Evolutionary conservation across 2,113 vertebrate species (phyloP), one percentile per base, ranked within the genome.

Genomic region (Capricornis sumatraensis): DNA sequence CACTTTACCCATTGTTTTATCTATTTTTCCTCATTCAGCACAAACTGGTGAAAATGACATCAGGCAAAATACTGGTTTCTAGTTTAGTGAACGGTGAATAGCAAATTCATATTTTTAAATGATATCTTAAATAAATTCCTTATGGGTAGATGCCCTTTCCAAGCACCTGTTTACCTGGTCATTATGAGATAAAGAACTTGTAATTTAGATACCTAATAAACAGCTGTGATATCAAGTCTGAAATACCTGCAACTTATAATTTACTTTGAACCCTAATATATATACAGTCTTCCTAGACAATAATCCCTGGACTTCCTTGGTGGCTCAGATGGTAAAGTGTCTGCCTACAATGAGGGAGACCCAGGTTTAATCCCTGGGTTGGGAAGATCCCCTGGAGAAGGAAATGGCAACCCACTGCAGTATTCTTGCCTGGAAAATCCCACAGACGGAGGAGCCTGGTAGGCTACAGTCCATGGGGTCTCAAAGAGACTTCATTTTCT

Each of bases 31-130:
- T 92, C 25, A 92, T 62, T 96, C 27, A 84, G 43, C 57, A 78
- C 17, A 95, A 78, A 84, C 3, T 94, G 62, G 55, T 92, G 82
- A 91, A 96, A 95, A 71, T 84, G n/a, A 96, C 33, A 78, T 76
- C 33, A 64, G 55, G 64, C 62, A 94, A 93, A 97, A 25, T 23
- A 64, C 45, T 74, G 50, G 15, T 67, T 89, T 45, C 71, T 91
- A 47, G 76, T 78, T 96, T 96, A 95, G 64, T 57, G 33, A 92
- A 23, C 47, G 91, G 27, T 62, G 40, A 89, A 21, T 55, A 97
- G 36, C 28, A 94, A 74, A 93, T 4, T 90, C 64, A 14, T 50
- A 36, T 74, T 27, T 91, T 87, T 50, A 50, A 27, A 89, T 30
- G 76, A 47, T 40, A 79, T 27, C 62, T 89, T 74, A 64, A 64